Conservation (phyloP, 2,888 invertebrate genomes). For the Teinopalpus imperialis region DNA sequence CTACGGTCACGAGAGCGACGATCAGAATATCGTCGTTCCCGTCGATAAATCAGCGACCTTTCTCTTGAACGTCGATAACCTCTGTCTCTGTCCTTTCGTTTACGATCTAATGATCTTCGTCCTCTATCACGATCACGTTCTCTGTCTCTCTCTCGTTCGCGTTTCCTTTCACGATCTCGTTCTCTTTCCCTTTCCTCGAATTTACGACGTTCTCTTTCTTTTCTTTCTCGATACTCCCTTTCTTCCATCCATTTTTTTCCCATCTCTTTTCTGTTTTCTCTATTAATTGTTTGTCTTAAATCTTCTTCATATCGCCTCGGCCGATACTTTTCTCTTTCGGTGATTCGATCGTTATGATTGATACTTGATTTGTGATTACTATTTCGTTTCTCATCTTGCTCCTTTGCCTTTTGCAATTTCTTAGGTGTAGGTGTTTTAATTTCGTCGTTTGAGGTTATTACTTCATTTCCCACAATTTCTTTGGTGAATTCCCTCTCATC, state of each 20-base stretch:
- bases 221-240: conserved; percentile 60
- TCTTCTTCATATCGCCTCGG: conserved; percentile 60
- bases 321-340: conserved; percentile 50
- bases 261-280: conserved; percentile 44
- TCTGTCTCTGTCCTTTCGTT: conserved; percentile 36
- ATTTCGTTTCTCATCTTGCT: conserved; percentile 57
- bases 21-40: conserved; percentile 39
- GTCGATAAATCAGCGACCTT: conserved; percentile 37
- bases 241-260: conserved; percentile 57
- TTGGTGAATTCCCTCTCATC: conserved; percentile 56
- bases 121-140: conserved; percentile 38
- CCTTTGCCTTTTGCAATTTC: conserved; percentile 57
- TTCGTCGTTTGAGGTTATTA: conserved; percentile 46
- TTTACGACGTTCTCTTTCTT: conserved; percentile 56
- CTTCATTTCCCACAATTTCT: conserved; percentile 70
- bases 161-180: conserved; percentile 57
- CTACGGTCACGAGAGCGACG: conserved; percentile 48
- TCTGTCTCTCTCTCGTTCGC: conserved; percentile 49
- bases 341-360: too few species aligned
- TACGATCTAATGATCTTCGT: conserved; percentile 45
- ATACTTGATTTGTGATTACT: conserved; percentile 63
- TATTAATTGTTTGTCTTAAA: conserved; percentile 64
- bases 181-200: conserved; percentile 49
- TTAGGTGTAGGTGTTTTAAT: conserved; percentile 71
- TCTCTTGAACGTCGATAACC: conserved; percentile 38